Conservation (phyloP, 2,797 vertebrate species). For the Intellagama lesueurii region DNA sequence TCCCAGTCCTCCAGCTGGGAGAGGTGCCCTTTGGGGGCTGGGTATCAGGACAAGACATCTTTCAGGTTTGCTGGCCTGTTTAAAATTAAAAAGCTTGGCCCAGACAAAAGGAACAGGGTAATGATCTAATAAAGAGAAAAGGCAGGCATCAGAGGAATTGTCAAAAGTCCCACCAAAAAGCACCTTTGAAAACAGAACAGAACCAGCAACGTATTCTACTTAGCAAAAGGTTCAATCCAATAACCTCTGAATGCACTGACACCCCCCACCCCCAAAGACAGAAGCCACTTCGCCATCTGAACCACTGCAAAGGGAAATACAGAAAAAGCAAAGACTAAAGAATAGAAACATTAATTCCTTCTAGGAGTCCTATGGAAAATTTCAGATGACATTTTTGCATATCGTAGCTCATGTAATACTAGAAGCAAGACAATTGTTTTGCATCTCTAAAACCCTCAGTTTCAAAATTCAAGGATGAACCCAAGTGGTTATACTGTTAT, state of each 20-base stretch:
- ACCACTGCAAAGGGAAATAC: conserved; percentile 34
- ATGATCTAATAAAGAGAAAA: conserved; percentile 52
- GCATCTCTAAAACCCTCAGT: not conserved
- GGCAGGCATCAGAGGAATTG: conserved; percentile 47
- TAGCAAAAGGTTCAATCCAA: conserved; percentile 36
- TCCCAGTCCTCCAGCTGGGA: conserved; percentile 31
- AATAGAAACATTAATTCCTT: conserved; percentile 17
- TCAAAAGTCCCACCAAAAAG: conserved; percentile 37
- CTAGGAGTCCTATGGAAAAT: not conserved
- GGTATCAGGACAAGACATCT: not conserved
- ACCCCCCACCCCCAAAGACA: accelerated
- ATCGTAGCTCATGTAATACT: not conserved
- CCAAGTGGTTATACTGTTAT: not conserved
- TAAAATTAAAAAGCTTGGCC: conserved; percentile 30
- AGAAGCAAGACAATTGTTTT: not conserved
- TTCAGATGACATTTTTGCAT: not conserved
- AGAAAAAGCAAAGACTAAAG: conserved; percentile 44
- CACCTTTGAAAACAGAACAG: conserved; percentile 56
- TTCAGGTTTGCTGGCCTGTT: conserved; percentile 18
- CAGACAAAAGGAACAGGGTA: conserved; percentile 43
- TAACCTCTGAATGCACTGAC: not conserved
- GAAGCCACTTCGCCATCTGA: not conserved
- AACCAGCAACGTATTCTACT: conserved; percentile 38
- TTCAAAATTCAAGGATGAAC: not conserved
- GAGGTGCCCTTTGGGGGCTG: not conserved